Conservation (phyloP, 2,113 vertebrate species). For the Columba livia region DNA sequence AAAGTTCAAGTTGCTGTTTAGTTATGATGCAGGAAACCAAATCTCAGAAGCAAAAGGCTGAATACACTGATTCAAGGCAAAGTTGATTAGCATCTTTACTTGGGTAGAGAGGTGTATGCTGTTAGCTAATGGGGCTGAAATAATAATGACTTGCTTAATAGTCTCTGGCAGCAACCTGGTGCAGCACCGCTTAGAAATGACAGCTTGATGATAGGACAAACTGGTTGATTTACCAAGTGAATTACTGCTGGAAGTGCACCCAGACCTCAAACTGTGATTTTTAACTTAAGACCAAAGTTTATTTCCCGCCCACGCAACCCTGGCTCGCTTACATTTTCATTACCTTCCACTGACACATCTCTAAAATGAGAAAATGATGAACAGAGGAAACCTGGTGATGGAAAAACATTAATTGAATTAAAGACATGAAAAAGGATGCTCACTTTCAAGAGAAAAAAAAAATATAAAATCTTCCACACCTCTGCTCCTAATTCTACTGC, state of each 20-base stretch:
- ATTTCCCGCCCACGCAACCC: neutral
- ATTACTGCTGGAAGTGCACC: conserved; percentile 48
- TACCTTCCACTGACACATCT: conserved; percentile 19
- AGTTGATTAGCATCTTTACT: neutral
- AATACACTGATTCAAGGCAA: neutral
- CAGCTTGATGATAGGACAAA: conserved; percentile 57
- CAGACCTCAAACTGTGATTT: conserved; percentile 41
- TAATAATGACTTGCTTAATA: conserved; percentile 60
- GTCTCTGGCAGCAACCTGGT: conserved; percentile 45
- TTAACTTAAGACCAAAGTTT: conserved; percentile 50
- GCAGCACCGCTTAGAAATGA: conserved; percentile 38
- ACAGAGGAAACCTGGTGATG: neutral
- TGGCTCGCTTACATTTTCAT: conserved; percentile 33
- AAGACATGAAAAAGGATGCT: neutral
- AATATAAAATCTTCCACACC: neutral
- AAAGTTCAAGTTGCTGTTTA: neutral
- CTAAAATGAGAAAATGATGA: neutral
- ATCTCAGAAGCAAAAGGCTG: neutral
- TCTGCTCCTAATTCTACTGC: neutral
- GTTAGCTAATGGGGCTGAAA: conserved; percentile 54
- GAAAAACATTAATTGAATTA: conserved; percentile 33
- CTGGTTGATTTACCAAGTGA: conserved; percentile 49
- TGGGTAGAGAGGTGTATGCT: conserved; percentile 2
- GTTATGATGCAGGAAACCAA: neutral
- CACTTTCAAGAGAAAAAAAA: neutral